Evolutionary conservation across 2,113 vertebrate genomes (phyloP).

Genomic region (Cyprinodon brontotheroides): DNA sequence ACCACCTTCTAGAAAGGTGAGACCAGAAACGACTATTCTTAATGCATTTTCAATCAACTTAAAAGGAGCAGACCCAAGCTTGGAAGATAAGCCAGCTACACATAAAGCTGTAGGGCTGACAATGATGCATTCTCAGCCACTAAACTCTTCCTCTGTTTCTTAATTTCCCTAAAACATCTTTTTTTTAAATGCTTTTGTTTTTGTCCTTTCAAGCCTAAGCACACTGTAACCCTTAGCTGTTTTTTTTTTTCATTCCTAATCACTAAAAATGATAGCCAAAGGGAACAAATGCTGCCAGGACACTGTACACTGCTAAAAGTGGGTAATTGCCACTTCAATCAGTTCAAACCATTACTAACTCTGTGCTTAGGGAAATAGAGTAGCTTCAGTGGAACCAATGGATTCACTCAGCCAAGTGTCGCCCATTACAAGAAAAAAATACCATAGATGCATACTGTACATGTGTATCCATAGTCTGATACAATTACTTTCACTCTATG

Average conservation of each 20-base stretch:
- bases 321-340: conserved; percentile 60
- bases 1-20: conserved; percentile 42
- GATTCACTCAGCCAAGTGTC: conserved; percentile 32
- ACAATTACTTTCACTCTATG: conserved; percentile 45
- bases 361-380: conserved; percentile 18
- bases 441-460: conserved; percentile 23
- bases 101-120: conserved; percentile 53
- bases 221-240: conserved; percentile 70
- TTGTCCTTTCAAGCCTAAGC: conserved; percentile 68
- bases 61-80: conserved; percentile 40
- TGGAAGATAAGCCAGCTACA: conserved; percentile 58
- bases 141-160: conserved; percentile 56
- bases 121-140: conserved; percentile 65
- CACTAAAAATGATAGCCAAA: conserved; percentile 55
- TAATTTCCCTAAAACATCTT: conserved; percentile 65
- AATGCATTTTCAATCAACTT: conserved; percentile 41
- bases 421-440: conserved; percentile 17
- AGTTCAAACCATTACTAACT: conserved; percentile 46
- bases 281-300: conserved; percentile 59
- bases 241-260: conserved; percentile 61
- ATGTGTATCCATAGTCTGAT: conserved; percentile 16
- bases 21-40: conserved; percentile 59
- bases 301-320: conserved; percentile 48
- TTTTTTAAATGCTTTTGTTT: conserved; percentile 64
- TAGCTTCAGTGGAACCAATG: conserved; percentile 28